A percentile compares a stretch with the other conserved stretches of the same genome.
Conservation (phyloP, 2,888 invertebrate species). For the Sicus ferrugineus region DNA sequence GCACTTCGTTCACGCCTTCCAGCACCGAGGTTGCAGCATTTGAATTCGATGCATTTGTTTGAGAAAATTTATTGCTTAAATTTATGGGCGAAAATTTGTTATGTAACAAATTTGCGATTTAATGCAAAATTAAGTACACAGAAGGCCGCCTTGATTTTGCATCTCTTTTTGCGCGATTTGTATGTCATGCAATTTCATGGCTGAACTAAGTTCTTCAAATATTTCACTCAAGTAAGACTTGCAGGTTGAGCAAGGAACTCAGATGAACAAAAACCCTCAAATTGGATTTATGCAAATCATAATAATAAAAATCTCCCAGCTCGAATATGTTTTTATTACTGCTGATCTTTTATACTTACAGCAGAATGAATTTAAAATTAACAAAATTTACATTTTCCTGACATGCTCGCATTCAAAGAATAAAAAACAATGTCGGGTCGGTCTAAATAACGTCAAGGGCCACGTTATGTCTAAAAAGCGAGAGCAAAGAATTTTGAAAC, state of each 20-base stretch:
- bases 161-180: neutral
- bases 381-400: no score
- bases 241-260: neutral
- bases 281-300: no score
- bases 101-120: constrained; percentile 19
- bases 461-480: no score
- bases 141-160: neutral
- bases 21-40: constrained; percentile 13
- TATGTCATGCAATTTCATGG: neutral
- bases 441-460: no score
- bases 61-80: constrained; percentile 24
- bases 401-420: no score
- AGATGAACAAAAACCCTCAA: no score
- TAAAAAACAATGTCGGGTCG: no score
- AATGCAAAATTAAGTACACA: constrained; percentile 9
- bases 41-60: constrained; percentile 25
- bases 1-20: neutral
- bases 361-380: no score
- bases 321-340: no score
- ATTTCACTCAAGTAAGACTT: neutral
- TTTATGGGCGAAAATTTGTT: constrained; percentile 11
- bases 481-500: no score
- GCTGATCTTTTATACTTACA: no score
- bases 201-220: neutral
- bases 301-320: no score